Conservation (phyloP, 2,797 vertebrate species). For the Rhincodon typus region DNA sequence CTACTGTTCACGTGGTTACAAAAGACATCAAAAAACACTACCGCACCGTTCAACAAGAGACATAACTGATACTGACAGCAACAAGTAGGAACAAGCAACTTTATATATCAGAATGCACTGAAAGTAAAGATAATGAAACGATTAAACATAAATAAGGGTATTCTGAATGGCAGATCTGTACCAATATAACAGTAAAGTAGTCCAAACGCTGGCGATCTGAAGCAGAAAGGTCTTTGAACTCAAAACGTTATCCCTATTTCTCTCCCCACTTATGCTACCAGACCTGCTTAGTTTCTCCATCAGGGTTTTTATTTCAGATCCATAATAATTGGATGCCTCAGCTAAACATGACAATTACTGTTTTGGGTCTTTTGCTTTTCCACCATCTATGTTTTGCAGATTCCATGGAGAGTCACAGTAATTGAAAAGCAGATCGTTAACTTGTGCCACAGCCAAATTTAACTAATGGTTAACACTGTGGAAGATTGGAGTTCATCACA, state of each 20-base stretch:
- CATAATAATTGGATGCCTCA: neutral
- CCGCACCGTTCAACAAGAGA: neutral
- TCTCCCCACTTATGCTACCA: too few relatives aligned
- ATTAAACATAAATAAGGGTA: neutral
- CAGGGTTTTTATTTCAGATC: neutral
- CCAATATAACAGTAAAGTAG: too few relatives aligned
- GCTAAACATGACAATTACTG: neutral
- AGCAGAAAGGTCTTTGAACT: too few relatives aligned
- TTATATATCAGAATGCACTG: neutral
- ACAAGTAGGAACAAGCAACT: neutral
- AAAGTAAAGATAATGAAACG: neutral
- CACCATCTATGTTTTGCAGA: neutral
- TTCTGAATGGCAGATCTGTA: neutral
- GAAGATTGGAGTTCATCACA: neutral
- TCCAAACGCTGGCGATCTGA: too few relatives aligned
- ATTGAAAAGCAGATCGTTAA: neutral
- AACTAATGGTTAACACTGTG: neutral
- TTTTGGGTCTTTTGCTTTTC: neutral
- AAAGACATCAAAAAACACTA: neutral
- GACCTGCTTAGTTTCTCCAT: too few relatives aligned
- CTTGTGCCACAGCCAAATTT: neutral
- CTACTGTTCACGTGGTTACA: neutral
- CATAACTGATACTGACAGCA: neutral
- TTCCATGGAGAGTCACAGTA: neutral
- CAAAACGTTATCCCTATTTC: too few relatives aligned